phyloP scores from a whole-genome alignment of 2,113 vertebrate genomes.

The Scopus umbretta region DNA sequence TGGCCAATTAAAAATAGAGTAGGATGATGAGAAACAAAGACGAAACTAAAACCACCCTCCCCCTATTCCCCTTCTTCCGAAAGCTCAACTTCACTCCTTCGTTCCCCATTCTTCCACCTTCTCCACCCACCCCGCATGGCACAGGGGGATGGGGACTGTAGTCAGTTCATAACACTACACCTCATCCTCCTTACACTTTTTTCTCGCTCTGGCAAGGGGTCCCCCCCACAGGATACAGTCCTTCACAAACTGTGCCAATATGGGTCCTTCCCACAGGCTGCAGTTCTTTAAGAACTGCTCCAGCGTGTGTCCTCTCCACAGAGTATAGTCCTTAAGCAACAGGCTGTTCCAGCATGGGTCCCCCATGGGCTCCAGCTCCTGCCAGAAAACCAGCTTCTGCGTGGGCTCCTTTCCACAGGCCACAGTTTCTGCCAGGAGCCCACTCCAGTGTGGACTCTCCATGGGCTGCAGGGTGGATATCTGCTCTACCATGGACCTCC shows the following conservation, averaged over 20 bases:
- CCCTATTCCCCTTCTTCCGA: neutral
- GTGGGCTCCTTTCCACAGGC: neutral
- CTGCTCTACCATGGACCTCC: neutral
- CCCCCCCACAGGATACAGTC: too few species aligned
- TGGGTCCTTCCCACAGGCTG: too few species aligned
- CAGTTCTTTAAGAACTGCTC: neutral
- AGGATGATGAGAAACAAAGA: neutral
- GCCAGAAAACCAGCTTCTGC: neutral
- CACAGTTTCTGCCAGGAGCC: neutral
- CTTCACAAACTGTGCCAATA: neutral
- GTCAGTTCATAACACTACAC: neutral
- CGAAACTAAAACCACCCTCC: neutral
- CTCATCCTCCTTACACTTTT: neutral
- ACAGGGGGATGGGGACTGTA: neutral
- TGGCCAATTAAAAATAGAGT: neutral
- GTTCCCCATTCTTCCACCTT: neutral
- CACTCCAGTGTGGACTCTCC: neutral
- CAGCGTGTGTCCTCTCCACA: neutral
- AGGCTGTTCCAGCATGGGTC: neutral
- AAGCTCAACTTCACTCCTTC: neutral
- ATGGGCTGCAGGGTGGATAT: neutral
- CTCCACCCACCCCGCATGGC: accelerated
- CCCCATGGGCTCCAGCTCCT: neutral
- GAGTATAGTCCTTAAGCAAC: neutral
- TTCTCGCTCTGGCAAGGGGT: neutral